Base-by-base conservation (phyloP, 2,888 invertebrate genomes). In the Dasypogon diadema region DNA sequence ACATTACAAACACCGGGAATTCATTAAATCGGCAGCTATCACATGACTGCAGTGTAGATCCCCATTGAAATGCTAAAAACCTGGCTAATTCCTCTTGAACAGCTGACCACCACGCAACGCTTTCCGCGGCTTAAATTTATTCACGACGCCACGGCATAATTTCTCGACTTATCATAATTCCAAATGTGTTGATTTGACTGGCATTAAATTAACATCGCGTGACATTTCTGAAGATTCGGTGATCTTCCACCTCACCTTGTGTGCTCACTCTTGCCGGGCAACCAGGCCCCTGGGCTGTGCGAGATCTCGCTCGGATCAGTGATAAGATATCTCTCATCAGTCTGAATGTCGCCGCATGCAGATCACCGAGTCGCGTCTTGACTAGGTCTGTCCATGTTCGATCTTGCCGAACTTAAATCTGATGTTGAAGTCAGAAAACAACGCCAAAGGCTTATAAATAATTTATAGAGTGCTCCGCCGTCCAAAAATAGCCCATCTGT, bases 371-470 rank as follows among this genome's bases (percentile, higher is more conserved):
- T 18, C 2, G 54, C 51, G n/a, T 12, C 16, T 16, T 14, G 70
- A 10, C 18, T 26, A 6, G 18, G 6, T 26, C 56, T 8, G 51
- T 51, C 51, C 18, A 22, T 42, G 42, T 42, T 42, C 12, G n/a
- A 2, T 42, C 42, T 30, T 42, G 42, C 12, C 12, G 42, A 42
- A 42, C 12, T 12, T 12, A 6, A 12, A 42, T 8, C n/a, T n/a
- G n/a, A 3, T n/a, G 24, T 26, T 54, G 30, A 70, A 51, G 37
- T 14, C 42, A 24, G 30, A 65, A 54, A 72, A 72, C 63, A 58
- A 63, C 63, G 55, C 55, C 54, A 48, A 72, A 73, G 55, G 60
- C 77, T 77, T 77, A 77, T 77, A 77, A 77, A 77, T 77, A 77
- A 77, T 77, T 77, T 77, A 77, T 77, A 75, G 63, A 65, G 75